phyloP scores from a whole-genome alignment of 2,113 vertebrate species.

The Ia io region DNA sequence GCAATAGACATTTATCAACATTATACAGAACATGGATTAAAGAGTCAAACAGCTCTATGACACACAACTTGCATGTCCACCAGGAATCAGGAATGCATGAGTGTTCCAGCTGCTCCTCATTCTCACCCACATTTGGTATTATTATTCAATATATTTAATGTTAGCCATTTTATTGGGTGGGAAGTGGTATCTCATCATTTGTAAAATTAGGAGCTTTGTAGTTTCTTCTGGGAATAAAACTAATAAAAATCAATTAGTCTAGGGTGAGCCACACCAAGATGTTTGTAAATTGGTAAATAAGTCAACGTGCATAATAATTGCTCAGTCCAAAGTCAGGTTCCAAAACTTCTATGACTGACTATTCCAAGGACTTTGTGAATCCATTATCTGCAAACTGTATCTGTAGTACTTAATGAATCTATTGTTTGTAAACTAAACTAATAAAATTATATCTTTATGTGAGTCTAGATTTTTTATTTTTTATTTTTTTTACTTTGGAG shows the following conservation, averaged over 20 bases:
- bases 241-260: neutral
- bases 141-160: neutral
- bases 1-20: neutral
- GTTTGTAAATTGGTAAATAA: neutral
- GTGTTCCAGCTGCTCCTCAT: neutral
- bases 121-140: neutral
- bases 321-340: neutral
- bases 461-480: neutral
- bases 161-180: neutral
- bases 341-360: neutral
- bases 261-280: neutral
- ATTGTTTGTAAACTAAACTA: neutral
- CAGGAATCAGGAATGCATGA: neutral
- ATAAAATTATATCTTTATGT: slow-evolving; percentile 1
- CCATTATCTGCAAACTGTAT: neutral
- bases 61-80: neutral
- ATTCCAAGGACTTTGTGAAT: neutral
- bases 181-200: neutral
- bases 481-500: neutral
- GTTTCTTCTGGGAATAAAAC: neutral
- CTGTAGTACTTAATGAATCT: neutral
- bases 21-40: neutral
- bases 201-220: neutral
- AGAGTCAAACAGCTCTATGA: neutral
- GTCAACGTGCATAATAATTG: neutral